Conservation (phyloP, 2,888 invertebrate genomes). For the Alentia gelatinosa region DNA sequence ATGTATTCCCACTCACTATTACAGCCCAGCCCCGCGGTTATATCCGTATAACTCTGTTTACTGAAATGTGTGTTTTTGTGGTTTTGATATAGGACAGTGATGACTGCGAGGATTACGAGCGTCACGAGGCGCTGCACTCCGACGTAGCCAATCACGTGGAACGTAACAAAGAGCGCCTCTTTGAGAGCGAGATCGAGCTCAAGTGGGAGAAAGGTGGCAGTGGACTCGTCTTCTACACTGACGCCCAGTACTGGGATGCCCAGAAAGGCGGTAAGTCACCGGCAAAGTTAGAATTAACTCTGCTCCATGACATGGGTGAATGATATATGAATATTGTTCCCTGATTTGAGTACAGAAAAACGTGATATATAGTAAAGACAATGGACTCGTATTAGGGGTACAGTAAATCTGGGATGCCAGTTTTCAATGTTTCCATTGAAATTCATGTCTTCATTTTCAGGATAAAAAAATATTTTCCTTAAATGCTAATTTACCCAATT, state of each 20-base stretch:
- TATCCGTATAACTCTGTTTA: too few species aligned
- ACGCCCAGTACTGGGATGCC: constrained; percentile 83
- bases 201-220: constrained; percentile 85
- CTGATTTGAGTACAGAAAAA: not conserved
- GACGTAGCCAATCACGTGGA: constrained; percentile 82
- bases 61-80: not conserved
- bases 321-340: not conserved
- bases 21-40: too few species aligned
- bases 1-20: too few species aligned
- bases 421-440: too few species aligned
- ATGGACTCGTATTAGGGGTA: not conserved
- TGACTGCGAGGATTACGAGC: constrained; percentile 83
- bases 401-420: too few species aligned
- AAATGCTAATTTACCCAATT: too few species aligned
- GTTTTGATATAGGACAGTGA: constrained; percentile 48
- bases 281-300: too few species aligned
- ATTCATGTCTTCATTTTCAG: too few species aligned
- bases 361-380: not conserved
- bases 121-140: constrained; percentile 82
- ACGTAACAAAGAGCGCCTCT: constrained; percentile 82
- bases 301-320: not conserved
- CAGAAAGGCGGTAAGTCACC: constrained; percentile 79
- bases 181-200: constrained; percentile 80
- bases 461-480: too few species aligned
- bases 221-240: constrained; percentile 84